These are phyloP conservation scores for Myocastor coypus DNA, from an alignment of 2,113 vertebrate genomes.

Conservation along the genomic window DNA sequence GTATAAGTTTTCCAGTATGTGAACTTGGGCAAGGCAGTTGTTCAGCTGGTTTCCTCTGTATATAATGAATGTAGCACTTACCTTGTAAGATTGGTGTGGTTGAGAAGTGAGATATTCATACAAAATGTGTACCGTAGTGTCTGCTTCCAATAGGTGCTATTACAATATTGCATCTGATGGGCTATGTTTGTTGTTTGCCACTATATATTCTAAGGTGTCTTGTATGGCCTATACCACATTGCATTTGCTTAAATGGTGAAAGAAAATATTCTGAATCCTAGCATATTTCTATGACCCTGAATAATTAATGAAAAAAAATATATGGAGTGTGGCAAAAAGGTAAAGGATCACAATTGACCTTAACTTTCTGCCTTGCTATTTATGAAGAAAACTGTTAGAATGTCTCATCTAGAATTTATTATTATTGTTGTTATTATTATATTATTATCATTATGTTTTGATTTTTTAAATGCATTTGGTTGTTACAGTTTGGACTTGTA, in stretches of 20 bases:
- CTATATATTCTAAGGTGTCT: background rate
- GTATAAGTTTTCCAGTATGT: background rate
- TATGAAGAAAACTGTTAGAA: background rate
- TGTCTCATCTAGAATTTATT: background rate
- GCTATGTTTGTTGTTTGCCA: background rate
- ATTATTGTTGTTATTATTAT: too few relatives aligned
- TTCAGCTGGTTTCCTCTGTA: background rate
- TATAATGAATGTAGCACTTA: background rate
- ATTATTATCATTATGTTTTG: too few relatives aligned
- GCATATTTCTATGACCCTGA: background rate
- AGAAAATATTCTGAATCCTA: constrained; percentile 16
- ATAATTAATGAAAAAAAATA: background rate
- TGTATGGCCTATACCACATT: background rate
- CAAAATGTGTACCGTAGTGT: background rate
- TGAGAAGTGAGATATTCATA: background rate
- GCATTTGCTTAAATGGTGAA: background rate
- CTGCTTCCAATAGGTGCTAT: background rate
- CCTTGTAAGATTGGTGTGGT: background rate
- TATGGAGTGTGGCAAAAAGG: background rate
- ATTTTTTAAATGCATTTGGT: too few relatives aligned
- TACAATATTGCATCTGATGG: background rate
- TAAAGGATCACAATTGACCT: background rate
- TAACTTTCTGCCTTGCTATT: background rate
- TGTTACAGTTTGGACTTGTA: too few relatives aligned
- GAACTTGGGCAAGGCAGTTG: background rate